These are phyloP conservation scores for Himalopsyche anomala DNA, from an alignment of 2,888 invertebrate species.

Conservation along the genomic window DNA sequence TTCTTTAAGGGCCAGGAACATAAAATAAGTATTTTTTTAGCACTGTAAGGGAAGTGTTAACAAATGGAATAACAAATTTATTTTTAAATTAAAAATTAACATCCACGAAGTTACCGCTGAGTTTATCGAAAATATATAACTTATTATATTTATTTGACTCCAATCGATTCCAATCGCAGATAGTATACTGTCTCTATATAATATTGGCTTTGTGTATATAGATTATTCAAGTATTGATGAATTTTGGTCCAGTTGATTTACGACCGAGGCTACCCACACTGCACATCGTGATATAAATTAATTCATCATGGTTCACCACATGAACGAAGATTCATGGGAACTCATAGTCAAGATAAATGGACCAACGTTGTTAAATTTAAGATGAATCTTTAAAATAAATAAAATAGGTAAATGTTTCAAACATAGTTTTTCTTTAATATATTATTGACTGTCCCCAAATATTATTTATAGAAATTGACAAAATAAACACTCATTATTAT, in stretches of 20 bases:
- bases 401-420: too few relatives aligned
- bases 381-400: not conserved
- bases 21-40: too few relatives aligned
- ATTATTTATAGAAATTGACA: too few relatives aligned
- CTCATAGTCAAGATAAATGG: not conserved
- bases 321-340: not conserved
- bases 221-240: not conserved
- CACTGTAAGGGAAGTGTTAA: too few relatives aligned
- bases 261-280: not conserved
- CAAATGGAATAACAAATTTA: too few relatives aligned
- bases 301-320: not conserved
- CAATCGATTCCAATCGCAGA: not conserved
- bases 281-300: not conserved
- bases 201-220: not conserved
- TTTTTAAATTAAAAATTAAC: too few relatives aligned
- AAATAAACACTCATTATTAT: too few relatives aligned
- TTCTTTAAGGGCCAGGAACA: too few relatives aligned
- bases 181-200: not conserved
- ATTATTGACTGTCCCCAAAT: too few relatives aligned
- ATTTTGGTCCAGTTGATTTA: slow-evolving; percentile 4
- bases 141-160: not conserved
- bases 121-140: too few relatives aligned
- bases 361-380: not conserved
- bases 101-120: too few relatives aligned
- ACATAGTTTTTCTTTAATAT: too few relatives aligned